A percentile compares a stretch with the other conserved stretches of the same genome.
Evolutionary conservation across 2,888 invertebrate genomes (phyloP).

Genomic region (Slavum lentiscoides): DNA sequence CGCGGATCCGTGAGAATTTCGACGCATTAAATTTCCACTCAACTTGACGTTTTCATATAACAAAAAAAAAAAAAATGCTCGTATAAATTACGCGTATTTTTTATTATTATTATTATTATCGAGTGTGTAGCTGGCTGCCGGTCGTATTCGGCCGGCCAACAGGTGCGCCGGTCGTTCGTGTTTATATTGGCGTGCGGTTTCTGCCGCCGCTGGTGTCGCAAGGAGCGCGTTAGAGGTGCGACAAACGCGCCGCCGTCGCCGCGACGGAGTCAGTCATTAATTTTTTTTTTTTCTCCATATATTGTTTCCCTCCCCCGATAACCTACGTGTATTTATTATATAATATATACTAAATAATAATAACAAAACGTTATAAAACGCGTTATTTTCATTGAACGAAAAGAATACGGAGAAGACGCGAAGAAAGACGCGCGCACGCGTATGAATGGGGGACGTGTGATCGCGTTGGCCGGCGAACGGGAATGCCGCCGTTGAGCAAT

Average conservation of each 20-base stretch:
- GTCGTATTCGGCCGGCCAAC: background rate
- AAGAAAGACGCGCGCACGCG: background rate
- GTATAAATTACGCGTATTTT: too few relatives aligned
- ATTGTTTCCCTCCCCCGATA: background rate
- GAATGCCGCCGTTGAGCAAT: slow-evolving; percentile 34
- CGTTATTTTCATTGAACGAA: slow-evolving; percentile 30
- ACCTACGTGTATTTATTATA: too few relatives aligned
- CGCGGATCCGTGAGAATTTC: slow-evolving; percentile 36
- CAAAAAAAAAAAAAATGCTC: too few relatives aligned
- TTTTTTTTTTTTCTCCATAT: slow-evolving; percentile 31
- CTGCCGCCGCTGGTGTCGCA: background rate
- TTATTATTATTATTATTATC: slow-evolving; percentile 2
- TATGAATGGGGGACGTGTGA: slow-evolving; percentile 1
- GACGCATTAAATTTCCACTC: slow-evolving; percentile 32
- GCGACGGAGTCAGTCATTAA: slow-evolving; percentile 35
- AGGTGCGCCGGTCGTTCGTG: background rate
- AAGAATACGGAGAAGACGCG: background rate
- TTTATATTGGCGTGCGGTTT: slow-evolving; percentile 50
- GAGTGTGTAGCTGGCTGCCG: slow-evolving; percentile 15
- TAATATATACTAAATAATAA: too few relatives aligned
- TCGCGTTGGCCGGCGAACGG: background rate
- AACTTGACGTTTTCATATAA: slow-evolving; percentile 44
- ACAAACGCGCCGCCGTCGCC: slow-evolving; percentile 25
- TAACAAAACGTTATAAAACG: too few relatives aligned
- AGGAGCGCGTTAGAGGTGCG: background rate